phyloP scores from a whole-genome alignment of 2,797 vertebrate species.

The Gadopsis bispinosus region DNA sequence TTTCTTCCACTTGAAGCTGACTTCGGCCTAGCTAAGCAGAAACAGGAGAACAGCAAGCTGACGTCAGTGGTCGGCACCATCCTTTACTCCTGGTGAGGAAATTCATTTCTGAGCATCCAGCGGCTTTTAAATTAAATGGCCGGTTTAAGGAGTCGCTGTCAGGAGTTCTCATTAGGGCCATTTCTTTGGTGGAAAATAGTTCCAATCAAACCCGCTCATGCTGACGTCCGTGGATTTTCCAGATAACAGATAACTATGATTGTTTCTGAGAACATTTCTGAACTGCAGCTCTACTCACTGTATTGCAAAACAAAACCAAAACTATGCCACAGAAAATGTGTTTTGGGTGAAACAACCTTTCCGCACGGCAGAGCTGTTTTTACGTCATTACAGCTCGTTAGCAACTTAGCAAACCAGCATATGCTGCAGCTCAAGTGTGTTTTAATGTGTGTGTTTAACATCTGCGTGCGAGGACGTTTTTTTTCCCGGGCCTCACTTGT shows the following conservation, averaged over 20 bases:
- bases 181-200: neutral
- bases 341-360: neutral
- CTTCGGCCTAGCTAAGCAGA: slow-evolving; percentile 94
- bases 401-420: neutral
- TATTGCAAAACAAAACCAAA: neutral
- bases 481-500: too few relatives aligned
- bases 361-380: neutral
- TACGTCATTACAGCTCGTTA: neutral
- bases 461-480: neutral
- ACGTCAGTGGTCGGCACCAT: slow-evolving; percentile 92
- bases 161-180: neutral
- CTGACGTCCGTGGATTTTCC: neutral
- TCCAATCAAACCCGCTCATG: neutral
- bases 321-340: neutral
- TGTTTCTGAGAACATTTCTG: too few relatives aligned
- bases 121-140: neutral
- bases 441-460: neutral
- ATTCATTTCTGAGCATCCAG: neutral
- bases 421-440: slow-evolving; percentile 10
- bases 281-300: too few relatives aligned
- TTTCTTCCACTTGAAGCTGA: slow-evolving; percentile 84
- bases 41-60: slow-evolving; percentile 92
- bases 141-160: neutral
- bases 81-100: slow-evolving; percentile 91
- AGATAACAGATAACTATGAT: neutral